Conservation (phyloP, 1,140 invertebrate species). For the Drosophila baimaii region DNA sequence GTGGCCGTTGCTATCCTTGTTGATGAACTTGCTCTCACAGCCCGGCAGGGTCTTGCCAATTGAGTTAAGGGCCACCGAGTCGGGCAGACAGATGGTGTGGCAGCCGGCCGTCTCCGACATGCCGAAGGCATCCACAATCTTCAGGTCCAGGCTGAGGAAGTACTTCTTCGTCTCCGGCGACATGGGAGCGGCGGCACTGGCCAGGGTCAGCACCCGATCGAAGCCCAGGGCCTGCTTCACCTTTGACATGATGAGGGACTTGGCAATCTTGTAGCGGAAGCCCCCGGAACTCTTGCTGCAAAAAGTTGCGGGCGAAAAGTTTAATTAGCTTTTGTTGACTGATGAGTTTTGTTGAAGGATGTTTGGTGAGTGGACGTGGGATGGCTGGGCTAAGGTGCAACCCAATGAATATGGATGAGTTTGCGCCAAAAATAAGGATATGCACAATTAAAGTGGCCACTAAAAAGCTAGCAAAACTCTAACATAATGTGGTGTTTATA, state of each 20-base stretch:
- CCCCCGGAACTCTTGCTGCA: conserved; percentile 73
- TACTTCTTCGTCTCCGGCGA: conserved; percentile 93
- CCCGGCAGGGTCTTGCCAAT: conserved; percentile 89
- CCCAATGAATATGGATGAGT: conserved; percentile 22
- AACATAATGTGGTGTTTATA: background rate
- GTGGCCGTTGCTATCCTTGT: conserved; percentile 89
- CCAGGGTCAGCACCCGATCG: conserved; percentile 88
- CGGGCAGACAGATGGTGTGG: conserved; percentile 86
- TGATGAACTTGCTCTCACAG: conserved; percentile 89
- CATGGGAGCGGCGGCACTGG: conserved; percentile 94
- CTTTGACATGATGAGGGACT: conserved; percentile 86
- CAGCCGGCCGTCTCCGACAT: conserved; percentile 94
- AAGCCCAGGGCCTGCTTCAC: conserved; percentile 91
- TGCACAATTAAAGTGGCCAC: conserved; percentile 14
- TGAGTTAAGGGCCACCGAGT: conserved; percentile 87
- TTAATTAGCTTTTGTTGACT: conserved; percentile 68
- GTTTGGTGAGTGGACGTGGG: conserved; percentile 1
- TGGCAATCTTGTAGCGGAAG: conserved; percentile 83
- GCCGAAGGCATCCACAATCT: conserved; percentile 92
- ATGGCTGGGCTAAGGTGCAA: conserved; percentile 1
- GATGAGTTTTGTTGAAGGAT: conserved; percentile 50
- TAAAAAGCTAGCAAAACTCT: background rate
- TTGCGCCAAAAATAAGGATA: background rate
- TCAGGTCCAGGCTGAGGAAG: conserved; percentile 94
- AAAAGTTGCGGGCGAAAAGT: conserved; percentile 43